Evolutionary conservation across 2,888 invertebrate species (phyloP), one percentile per base, ranked within the genome.

Genomic region (Allacma fusca): DNA sequence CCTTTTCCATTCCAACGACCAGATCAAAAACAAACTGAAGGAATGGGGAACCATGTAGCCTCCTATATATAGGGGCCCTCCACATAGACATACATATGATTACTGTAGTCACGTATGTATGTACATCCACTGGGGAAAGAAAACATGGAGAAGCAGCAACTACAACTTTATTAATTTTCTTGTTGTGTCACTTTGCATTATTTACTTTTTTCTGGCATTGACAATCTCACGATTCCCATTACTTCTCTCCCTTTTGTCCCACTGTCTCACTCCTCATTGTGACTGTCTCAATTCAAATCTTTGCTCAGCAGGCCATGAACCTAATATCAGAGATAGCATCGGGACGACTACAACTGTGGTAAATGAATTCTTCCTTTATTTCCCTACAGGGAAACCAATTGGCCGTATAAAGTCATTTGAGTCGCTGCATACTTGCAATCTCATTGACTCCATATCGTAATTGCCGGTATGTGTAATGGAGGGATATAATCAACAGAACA

Each of bases 1-100:
- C 62, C 65, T 65, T 62, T 65, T 65, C 65, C 65, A 65, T 65
- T 26, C 65, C 65, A 26, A 28, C 28, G 65, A 65, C 16, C 65
- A 65, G 65, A 28, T 65, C 65, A 65, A 65, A 65, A 65, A 65
- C 65, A 65, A 65, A 28, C 65, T 50, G 50, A 50, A 50, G 50
- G 50, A 50, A n/a, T 34, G 34, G 34, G 9, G 9, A 34, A 9
- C 4, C 34, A 4, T 7, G 34, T 4, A 9, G 4, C 9, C 34
- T 34, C 5, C 9, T 34, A 34, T 34, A 34, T 34, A 34, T 9
- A 34, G n/a, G n/a, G n/a, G n/a, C n/a, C n/a, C n/a, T n/a, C 40
- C 13, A 40, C 7, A 13, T 13, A 40, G 13, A 40, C 40, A 40
- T 40, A 13, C 40, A 40, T 40, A 40, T 40, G 13, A 40, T 5